These are phyloP conservation scores for Dipus sagitta DNA, from an alignment of 2,797 vertebrate species.

Conservation along the genomic window DNA sequence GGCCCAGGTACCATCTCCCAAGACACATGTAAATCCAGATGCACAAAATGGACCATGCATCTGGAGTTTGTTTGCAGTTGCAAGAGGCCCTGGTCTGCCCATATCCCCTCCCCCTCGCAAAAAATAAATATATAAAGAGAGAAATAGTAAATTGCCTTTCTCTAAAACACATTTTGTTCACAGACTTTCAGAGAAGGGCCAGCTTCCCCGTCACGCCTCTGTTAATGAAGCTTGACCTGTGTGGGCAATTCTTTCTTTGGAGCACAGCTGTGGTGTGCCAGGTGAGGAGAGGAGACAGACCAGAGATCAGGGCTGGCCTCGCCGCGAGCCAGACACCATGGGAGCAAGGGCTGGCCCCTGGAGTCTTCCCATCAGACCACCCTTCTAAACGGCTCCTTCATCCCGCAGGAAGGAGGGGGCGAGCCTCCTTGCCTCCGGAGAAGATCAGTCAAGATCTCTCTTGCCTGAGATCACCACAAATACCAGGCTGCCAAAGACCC, in stretches of 20 bases:
- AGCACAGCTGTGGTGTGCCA: background rate
- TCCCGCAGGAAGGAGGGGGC: constrained; percentile 24
- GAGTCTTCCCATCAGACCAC: background rate
- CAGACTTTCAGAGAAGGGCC: background rate
- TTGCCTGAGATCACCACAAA: background rate
- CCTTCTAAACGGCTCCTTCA: background rate
- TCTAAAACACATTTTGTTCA: constrained; percentile 3
- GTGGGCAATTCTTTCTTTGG: background rate
- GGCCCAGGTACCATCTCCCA: no score
- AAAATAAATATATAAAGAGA: no score
- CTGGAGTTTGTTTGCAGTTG: no score
- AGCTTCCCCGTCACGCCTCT: background rate
- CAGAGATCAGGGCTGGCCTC: background rate
- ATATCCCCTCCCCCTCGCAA: no score
- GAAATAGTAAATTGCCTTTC: background rate
- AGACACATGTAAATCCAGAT: no score
- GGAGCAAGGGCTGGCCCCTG: background rate
- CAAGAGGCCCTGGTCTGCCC: no score
- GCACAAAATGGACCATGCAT: no score
- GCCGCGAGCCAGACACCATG: background rate
- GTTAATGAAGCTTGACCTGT: background rate
- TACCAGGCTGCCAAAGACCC: background rate
- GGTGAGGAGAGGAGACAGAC: background rate
- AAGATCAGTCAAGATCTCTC: constrained; percentile 38
- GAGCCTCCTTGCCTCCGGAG: constrained; percentile 2